Evolutionary conservation across 2,113 vertebrate genomes (phyloP), one percentile per base, ranked within the genome.

Genomic region (Phalacrocorax brasilianus): DNA sequence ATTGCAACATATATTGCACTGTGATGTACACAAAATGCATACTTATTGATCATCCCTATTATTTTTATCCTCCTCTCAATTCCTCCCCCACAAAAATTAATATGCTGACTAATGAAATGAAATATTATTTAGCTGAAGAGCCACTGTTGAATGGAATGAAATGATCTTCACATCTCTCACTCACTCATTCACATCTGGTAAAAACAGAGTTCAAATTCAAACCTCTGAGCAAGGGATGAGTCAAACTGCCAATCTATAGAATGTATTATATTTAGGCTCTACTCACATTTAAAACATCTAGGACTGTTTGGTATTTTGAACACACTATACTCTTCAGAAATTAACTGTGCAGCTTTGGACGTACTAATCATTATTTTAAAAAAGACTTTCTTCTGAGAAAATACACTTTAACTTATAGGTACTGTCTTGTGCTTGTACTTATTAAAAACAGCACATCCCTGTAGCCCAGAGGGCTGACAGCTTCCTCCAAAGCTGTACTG

Each of bases 391-490:
- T 70, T 26, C 77, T 65, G 83, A 92, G 88, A 91, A 93, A 97
- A 96, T 24, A 83, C 93, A 71, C 62, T 94, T 92, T 40, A 79
- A 93, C 89, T 96, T 75, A 19, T 12, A 94, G 94, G 65, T 85
- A 59, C 76, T 93, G 85, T 89, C 96, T 97, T 86, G 90, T 93
- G 90, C 90, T 89, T 49, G 82, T 95, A 97, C 95, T 98, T 98
- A 97, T 98, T 97, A 97, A 97, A 97, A 96, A 66, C 89, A 98
- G 93, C 96, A 95, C 76, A 97, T 95, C 71, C 77, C 97, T 97
- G 97, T 98, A 97, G 97, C 98, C 97, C 97, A 98, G 97, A 98
- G 98, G 97, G 97, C 97, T 98, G 97, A 98, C 98, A 98, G 97
- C 87, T 93, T 97, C 91, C 95, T 98, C 96, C 97, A 97, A 97